phyloP scores from a whole-genome alignment of 2,797 vertebrate species.

The Chelonia mydas region DNA sequence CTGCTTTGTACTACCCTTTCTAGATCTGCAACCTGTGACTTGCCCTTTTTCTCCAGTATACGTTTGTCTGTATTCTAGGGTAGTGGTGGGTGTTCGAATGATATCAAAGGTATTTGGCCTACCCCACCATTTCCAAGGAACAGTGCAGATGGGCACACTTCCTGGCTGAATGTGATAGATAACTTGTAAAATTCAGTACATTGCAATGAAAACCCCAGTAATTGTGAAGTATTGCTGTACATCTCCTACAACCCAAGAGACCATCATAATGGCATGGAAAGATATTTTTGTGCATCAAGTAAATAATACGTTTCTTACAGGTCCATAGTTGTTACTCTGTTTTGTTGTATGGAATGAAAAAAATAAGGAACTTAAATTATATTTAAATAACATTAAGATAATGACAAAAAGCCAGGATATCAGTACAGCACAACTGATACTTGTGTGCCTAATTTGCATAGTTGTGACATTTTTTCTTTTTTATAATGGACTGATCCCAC shows the following conservation, averaged over 20 bases:
- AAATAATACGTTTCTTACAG: background rate
- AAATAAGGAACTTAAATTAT: background rate
- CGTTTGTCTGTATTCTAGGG: background rate
- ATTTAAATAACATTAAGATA: background rate
- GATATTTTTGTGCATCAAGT: background rate
- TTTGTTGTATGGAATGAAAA: background rate
- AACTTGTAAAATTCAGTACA: background rate
- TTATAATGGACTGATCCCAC: background rate
- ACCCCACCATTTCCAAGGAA: background rate
- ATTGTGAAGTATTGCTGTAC: background rate
- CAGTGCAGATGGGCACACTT: background rate
- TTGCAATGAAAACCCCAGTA: background rate
- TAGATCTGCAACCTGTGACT: background rate
- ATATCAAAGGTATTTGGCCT: background rate
- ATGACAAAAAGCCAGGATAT: background rate
- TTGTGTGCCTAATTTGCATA: background rate
- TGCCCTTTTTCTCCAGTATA: background rate
- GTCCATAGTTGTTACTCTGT: background rate
- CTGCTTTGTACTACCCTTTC: fast-evolving
- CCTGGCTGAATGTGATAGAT: background rate
- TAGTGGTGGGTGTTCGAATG: background rate
- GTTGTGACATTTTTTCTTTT: background rate
- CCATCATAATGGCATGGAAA: background rate
- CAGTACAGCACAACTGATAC: background rate
- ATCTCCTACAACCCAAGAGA: background rate